A percentile compares a stretch with the other conserved stretches of the same genome.
Conservation (phyloP, 2,888 invertebrate genomes). For the Cylloceria caligata region DNA sequence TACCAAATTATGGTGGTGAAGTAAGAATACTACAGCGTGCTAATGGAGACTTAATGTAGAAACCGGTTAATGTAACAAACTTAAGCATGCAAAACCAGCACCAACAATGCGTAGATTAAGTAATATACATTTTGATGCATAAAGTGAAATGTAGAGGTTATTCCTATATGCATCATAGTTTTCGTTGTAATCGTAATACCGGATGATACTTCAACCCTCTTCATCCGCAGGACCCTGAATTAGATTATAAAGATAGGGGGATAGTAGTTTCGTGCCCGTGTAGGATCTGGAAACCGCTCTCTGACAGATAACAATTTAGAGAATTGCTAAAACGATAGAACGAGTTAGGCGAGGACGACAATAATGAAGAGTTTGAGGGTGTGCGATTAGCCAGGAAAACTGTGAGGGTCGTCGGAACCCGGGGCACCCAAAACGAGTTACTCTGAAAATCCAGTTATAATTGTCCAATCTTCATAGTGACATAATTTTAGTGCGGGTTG, state of each 20-base stretch:
- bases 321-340: slow-evolving; percentile 46
- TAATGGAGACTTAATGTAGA: neutral
- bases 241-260: slow-evolving; percentile 32
- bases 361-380: neutral
- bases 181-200: neutral
- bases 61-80: neutral
- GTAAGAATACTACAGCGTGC: neutral
- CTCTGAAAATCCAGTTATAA: slow-evolving; percentile 60
- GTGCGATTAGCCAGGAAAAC: slow-evolving; percentile 57
- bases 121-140: neutral
- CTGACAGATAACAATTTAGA: slow-evolving; percentile 50
- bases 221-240: slow-evolving; percentile 18
- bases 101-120: neutral
- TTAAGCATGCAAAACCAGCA: neutral
- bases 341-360: slow-evolving; percentile 4
- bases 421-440: slow-evolving; percentile 39
- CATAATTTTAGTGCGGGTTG: slow-evolving; percentile 49
- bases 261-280: slow-evolving; percentile 2
- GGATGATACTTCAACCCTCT: slow-evolving; percentile 9
- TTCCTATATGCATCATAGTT: neutral
- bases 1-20: neutral
- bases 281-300: slow-evolving; percentile 20
- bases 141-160: neutral
- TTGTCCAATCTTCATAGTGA: slow-evolving; percentile 55
- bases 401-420: slow-evolving; percentile 14